Percentiles rank a stretch among this genome's conserved stretches.
Conservation (phyloP, 2,888 invertebrate genomes). For the Asteroscopus sphinx region DNA sequence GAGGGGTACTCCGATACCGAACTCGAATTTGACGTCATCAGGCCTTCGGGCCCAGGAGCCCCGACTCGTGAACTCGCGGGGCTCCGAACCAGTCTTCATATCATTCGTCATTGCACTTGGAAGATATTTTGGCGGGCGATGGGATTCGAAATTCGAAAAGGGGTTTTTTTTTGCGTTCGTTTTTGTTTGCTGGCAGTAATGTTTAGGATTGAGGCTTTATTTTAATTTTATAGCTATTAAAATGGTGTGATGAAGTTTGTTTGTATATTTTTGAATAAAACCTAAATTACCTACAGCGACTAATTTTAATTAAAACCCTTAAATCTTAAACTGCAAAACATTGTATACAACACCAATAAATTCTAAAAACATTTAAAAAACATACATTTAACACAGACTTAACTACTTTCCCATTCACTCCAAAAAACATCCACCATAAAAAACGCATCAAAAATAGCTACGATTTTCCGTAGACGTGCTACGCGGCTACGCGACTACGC, state of each 20-base stretch:
- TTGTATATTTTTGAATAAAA: too few relatives aligned
- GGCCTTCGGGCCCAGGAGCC: slow-evolving; percentile 76
- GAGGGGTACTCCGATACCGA: slow-evolving; percentile 86
- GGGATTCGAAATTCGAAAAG: neutral
- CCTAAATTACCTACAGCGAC: too few relatives aligned
- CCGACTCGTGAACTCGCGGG: slow-evolving; percentile 57
- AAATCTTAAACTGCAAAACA: slow-evolving; percentile 1
- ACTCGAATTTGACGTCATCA: slow-evolving; percentile 89
- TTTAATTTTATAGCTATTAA: too few relatives aligned
- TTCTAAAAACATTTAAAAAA: slow-evolving; percentile 3
- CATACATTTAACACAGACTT: neutral
- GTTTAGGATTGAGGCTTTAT: neutral
- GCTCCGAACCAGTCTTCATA: slow-evolving; percentile 63
- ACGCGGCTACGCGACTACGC: slow-evolving; percentile 60
- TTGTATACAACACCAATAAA: slow-evolving; percentile 1
- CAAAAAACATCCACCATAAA: slow-evolving; percentile 13
- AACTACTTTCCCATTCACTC: slow-evolving; percentile 44
- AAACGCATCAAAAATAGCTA: slow-evolving; percentile 30
- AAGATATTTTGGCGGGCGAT: slow-evolving; percentile 7
- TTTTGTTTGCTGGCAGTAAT: neutral
- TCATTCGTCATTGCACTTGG: slow-evolving; percentile 77
- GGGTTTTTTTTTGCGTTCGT: neutral
- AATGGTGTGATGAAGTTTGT: too few relatives aligned
- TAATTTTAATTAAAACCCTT: too few relatives aligned
- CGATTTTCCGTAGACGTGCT: slow-evolving; percentile 58